Conservation (phyloP, 2,113 vertebrate genomes). For the Sclerurus mexicanus region DNA sequence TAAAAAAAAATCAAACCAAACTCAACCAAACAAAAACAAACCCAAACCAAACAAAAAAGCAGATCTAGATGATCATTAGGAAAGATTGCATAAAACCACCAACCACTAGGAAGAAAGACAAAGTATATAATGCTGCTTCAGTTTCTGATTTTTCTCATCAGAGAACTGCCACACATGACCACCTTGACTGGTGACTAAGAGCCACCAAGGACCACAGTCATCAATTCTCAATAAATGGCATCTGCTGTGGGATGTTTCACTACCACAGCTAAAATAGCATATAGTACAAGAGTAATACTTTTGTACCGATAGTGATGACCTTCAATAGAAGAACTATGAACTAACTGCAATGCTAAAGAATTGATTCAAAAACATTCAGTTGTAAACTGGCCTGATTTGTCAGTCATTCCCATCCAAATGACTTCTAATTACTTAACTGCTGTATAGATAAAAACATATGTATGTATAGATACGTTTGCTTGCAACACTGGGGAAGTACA, state of each 20-base stretch:
- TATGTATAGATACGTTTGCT: not conserved
- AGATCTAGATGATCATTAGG: not conserved
- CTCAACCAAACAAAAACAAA: not conserved
- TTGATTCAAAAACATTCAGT: not conserved
- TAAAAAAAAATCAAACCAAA: not conserved
- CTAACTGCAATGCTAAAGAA: not conserved
- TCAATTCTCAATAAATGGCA: not conserved
- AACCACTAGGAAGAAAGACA: not conserved
- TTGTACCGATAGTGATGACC: not conserved
- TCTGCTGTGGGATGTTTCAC: not conserved
- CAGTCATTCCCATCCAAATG: not conserved
- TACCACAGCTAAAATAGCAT: not conserved
- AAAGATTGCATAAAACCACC: not conserved
- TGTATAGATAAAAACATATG: not conserved
- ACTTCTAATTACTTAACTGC: not conserved
- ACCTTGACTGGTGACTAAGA: not conserved
- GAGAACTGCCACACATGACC: not conserved
- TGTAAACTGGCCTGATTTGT: not conserved
- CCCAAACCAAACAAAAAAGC: not conserved
- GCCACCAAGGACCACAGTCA: not conserved
- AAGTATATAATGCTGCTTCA: not conserved
- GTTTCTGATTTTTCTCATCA: not conserved
- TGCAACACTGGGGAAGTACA: not conserved
- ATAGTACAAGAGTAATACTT: not conserved
- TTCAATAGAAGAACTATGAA: not conserved